A percentile compares a stretch with the other conserved stretches of the same genome.
Evolutionary conservation across 2,888 invertebrate genomes (phyloP).

Genomic region (Philonicus albiceps): DNA sequence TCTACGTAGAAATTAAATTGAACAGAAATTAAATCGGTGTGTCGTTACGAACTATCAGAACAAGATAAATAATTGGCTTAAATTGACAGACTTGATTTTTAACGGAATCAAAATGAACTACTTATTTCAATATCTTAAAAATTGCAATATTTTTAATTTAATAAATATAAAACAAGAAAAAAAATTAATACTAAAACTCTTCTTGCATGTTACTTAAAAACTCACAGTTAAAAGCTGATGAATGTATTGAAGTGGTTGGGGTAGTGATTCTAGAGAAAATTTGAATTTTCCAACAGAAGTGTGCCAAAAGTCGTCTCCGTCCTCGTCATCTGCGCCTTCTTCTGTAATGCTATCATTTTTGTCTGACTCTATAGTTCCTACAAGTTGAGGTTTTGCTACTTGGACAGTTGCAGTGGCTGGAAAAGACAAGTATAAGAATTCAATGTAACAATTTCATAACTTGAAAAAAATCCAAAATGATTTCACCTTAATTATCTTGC

Average conservation of each 20-base stretch:
- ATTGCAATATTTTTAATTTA: no score
- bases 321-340: conserved; percentile 69
- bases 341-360: conserved; percentile 74
- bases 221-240: conserved; percentile 80
- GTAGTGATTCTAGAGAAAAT: conserved; percentile 87
- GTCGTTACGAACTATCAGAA: no score
- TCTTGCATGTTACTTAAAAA: neutral
- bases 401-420: conserved; percentile 73
- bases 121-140: no score
- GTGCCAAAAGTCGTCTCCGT: conserved; percentile 88
- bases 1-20: no score
- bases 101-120: no score
- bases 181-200: neutral
- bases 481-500: no score
- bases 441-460: no score
- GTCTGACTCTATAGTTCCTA: conserved; percentile 68
- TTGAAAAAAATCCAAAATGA: neutral
- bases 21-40: no score
- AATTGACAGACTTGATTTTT: no score
- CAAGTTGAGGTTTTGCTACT: conserved; percentile 77
- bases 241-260: conserved; percentile 91
- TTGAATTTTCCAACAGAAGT: conserved; percentile 93
- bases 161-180: no score
- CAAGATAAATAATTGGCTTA: no score
- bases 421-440: no score